Percentiles rank a stretch among this genome's conserved stretches.
phyloP scores from a whole-genome alignment of 2,797 vertebrate genomes.

The Rallus crepitans region DNA sequence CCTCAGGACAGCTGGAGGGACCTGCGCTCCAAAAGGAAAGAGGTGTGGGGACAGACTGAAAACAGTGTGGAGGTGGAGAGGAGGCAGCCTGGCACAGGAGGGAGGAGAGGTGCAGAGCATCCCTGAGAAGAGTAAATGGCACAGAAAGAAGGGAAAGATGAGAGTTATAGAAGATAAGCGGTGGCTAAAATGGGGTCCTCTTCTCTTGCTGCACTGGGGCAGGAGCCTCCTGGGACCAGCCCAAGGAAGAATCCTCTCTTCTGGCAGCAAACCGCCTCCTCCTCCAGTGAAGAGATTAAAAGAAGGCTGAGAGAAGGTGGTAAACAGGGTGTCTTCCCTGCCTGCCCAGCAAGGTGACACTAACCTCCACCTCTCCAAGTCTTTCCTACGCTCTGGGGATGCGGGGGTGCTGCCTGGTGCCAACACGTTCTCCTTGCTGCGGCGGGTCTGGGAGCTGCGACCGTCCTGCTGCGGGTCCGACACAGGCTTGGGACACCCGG shows the following conservation, averaged over 20 bases:
- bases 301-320: neutral
- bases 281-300: neutral
- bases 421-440: fast-evolving
- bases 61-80: neutral
- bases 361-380: neutral
- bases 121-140: neutral
- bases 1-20: neutral
- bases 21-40: neutral
- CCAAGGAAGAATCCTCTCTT: neutral
- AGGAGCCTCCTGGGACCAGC: neutral
- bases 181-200: neutral
- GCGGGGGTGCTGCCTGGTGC: neutral
- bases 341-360: neutral
- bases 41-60: neutral
- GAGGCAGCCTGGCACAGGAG: neutral
- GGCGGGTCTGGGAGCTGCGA: fast-evolving
- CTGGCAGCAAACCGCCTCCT: neutral
- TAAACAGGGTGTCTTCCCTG: neutral
- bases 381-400: fast-evolving
- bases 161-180: neutral
- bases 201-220: neutral
- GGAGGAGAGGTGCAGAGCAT: neutral
- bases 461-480: neutral
- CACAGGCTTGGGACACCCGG: neutral
- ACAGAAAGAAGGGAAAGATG: neutral